Conservation (phyloP, 2,888 invertebrate species). For the Aplocera efformata region DNA sequence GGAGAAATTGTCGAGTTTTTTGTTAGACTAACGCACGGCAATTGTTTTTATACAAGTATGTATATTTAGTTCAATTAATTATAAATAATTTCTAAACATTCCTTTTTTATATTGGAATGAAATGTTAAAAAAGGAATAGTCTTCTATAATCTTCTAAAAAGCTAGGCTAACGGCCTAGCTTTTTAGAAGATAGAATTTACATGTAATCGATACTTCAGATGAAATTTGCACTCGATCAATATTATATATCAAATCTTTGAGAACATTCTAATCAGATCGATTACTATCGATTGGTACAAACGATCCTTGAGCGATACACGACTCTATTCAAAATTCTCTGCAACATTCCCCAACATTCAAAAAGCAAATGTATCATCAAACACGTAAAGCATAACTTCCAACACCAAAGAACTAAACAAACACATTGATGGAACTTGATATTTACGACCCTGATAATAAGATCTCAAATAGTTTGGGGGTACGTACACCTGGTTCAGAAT, state of each 20-base stretch:
- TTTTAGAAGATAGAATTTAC: too few relatives aligned
- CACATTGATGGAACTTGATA: slow-evolving; percentile 22
- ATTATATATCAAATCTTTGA: slow-evolving; percentile 5
- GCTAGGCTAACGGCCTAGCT: too few relatives aligned
- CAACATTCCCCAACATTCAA: background rate
- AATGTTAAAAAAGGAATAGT: too few relatives aligned
- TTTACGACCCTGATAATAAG: slow-evolving; percentile 22
- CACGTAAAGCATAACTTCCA: slow-evolving; percentile 5
- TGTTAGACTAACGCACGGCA: too few relatives aligned
- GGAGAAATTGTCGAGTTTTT: too few relatives aligned
- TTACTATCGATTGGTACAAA: slow-evolving; percentile 41
- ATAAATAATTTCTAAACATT: too few relatives aligned
- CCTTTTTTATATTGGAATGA: too few relatives aligned
- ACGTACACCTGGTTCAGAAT: slow-evolving; percentile 46
- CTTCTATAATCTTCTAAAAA: too few relatives aligned
- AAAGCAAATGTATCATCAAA: background rate
- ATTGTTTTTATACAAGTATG: too few relatives aligned
- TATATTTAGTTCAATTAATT: too few relatives aligned
- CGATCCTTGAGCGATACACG: slow-evolving; percentile 39
- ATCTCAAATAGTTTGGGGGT: slow-evolving; percentile 25
- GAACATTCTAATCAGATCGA: slow-evolving; percentile 37
- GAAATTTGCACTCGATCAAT: background rate
- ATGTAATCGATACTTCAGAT: background rate
- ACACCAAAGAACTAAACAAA: background rate
- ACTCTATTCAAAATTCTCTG: slow-evolving; percentile 22